A percentile compares a stretch with the other conserved stretches of the same genome.
Conservation (phyloP, 2,888 invertebrate genomes). For the Euphydryas editha region DNA sequence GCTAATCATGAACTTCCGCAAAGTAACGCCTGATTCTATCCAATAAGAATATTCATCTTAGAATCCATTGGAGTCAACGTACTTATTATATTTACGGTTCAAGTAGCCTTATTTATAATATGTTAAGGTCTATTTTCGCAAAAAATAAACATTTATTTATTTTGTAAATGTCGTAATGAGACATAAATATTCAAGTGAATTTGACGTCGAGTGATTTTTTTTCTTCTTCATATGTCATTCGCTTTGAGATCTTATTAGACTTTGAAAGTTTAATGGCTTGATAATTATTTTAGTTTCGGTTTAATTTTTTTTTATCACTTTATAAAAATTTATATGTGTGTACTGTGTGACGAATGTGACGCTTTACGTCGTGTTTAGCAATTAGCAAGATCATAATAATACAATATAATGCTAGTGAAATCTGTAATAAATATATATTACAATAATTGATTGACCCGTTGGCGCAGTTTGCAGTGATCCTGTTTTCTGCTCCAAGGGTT, state of each 20-base stretch:
- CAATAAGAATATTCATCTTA: conserved; percentile 24
- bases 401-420: no score
- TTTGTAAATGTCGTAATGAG: conserved; percentile 49
- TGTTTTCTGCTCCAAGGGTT: no score
- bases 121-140: conserved; percentile 2
- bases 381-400: no score
- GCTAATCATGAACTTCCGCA: no score
- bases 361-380: no score
- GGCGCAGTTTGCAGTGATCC: no score
- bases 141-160: background rate
- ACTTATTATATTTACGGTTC: conserved; percentile 6
- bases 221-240: conserved; percentile 48
- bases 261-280: conserved; percentile 46
- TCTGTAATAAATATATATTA: no score
- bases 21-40: no score
- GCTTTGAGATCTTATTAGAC: conserved; percentile 47
- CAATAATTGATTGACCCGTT: no score
- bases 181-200: conserved; percentile 51
- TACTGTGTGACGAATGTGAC: no score
- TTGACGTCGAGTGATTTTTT: conserved; percentile 49
- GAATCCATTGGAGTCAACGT: conserved; percentile 31
- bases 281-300: conserved; percentile 15
- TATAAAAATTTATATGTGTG: no score
- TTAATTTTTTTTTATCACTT: background rate
- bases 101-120: background rate